These are phyloP conservation scores for Caenorhabditis becei DNA, from an alignment of 2,888 invertebrate genomes.

Conservation along the genomic window DNA sequence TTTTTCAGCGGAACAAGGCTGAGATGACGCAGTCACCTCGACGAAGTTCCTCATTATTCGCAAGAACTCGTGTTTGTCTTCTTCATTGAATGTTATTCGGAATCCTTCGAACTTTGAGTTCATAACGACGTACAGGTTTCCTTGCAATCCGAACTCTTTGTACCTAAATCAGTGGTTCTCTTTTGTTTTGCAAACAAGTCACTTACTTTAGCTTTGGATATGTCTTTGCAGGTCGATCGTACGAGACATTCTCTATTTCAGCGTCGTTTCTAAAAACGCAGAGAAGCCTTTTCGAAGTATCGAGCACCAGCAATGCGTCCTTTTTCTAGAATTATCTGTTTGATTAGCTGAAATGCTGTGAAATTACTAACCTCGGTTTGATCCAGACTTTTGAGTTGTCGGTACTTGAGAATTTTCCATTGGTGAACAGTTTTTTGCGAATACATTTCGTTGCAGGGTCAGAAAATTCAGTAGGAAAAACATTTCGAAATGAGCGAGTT, in stretches of 20 bases:
- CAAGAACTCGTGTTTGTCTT: slow-evolving; percentile 5
- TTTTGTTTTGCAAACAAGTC: neutral
- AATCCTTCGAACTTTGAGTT: slow-evolving; percentile 12
- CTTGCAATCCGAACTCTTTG: neutral
- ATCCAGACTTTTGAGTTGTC: neutral
- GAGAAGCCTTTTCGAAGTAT: neutral
- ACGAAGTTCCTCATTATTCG: neutral
- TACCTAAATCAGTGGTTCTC: neutral
- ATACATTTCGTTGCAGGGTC: neutral
- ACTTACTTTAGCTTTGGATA: slow-evolving; percentile 8
- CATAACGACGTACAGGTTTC: neutral
- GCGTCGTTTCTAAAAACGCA: neutral
- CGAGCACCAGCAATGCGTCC: neutral
- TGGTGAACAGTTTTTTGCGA: neutral
- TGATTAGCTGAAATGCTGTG: neutral
- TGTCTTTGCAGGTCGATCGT: neutral
- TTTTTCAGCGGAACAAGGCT: neutral
- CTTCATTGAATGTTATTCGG: neutral
- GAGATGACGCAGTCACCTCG: neutral
- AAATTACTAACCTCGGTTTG: neutral
- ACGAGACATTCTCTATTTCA: neutral
- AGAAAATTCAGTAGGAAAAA: neutral
- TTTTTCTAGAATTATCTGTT: neutral
- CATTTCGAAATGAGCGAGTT: neutral
- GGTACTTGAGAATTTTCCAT: slow-evolving; percentile 5